A percentile compares a stretch with the other conserved stretches of the same genome.
Evolutionary conservation across 2,888 invertebrate species (phyloP).

Genomic region (Hypselothyrea guttata): DNA sequence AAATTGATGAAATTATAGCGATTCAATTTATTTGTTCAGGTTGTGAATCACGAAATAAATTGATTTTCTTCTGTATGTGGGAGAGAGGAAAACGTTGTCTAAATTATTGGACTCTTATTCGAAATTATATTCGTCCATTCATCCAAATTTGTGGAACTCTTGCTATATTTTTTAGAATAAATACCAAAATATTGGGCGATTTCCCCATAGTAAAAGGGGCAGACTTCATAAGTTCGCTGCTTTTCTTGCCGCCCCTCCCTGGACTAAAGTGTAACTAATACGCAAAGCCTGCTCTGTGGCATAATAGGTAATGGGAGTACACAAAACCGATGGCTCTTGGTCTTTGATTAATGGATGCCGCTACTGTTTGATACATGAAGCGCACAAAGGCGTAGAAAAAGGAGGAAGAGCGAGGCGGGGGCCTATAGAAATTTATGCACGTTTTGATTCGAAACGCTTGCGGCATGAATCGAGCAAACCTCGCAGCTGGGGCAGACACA

Average conservation of each 20-base stretch:
- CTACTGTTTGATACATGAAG: constrained; percentile 61
- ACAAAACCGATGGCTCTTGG: constrained; percentile 38
- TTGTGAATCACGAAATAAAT: no score
- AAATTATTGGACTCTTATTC: no score
- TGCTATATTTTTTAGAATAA: no score
- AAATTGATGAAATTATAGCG: no score
- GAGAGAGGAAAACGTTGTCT: no score
- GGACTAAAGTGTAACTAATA: constrained; percentile 65
- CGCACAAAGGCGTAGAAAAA: neutral
- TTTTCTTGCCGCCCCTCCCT: constrained; percentile 3
- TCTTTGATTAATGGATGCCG: constrained; percentile 71
- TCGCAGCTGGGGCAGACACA: constrained; percentile 13
- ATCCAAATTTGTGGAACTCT: no score
- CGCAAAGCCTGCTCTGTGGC: constrained; percentile 29
- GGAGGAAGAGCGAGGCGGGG: neutral
- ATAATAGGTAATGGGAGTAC: constrained; percentile 40
- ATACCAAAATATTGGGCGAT: no score
- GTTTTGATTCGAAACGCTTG: constrained; percentile 60
- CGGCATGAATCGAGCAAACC: constrained; percentile 39
- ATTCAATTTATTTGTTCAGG: no score
- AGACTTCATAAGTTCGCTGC: constrained; percentile 22
- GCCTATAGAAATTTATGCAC: constrained; percentile 56
- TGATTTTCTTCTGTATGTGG: no score
- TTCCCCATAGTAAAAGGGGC: no score
- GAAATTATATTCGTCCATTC: no score